Evolutionary conservation across 2,888 invertebrate genomes (phyloP).

Genomic region (Ptilodon capucinus): DNA sequence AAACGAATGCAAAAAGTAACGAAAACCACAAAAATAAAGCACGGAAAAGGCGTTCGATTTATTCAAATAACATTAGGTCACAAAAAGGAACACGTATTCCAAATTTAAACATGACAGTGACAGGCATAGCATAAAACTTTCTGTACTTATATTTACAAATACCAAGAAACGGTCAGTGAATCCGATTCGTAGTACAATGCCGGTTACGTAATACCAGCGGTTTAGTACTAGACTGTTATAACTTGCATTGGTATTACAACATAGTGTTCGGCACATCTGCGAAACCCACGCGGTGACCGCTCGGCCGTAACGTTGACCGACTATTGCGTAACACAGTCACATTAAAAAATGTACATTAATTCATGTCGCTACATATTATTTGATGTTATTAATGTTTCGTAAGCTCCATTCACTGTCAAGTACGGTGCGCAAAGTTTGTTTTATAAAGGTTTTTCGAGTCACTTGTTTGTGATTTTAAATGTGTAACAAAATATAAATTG

Average conservation of each 20-base stretch:
- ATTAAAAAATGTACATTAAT: slow-evolving; percentile 27
- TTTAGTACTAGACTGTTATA: slow-evolving; percentile 38
- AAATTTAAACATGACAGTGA: slow-evolving; percentile 27
- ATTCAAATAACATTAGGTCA: neutral
- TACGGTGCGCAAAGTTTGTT: neutral
- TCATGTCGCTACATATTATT: slow-evolving; percentile 18
- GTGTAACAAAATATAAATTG: too few species aligned
- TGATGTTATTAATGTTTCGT: slow-evolving; percentile 12
- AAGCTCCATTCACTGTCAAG: slow-evolving; percentile 4
- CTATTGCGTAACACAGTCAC: slow-evolving; percentile 28
- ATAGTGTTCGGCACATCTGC: slow-evolving; percentile 40
- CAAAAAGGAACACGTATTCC: neutral
- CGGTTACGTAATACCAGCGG: slow-evolving; percentile 34
- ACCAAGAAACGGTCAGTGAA: slow-evolving; percentile 12
- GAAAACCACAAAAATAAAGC: neutral
- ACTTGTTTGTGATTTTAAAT: too few species aligned
- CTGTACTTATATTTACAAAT: slow-evolving; percentile 19
- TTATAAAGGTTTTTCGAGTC: neutral
- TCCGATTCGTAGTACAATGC: slow-evolving; percentile 39
- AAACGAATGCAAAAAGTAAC: neutral
- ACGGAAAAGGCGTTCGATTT: neutral
- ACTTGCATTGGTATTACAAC: slow-evolving; percentile 46
- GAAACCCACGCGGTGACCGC: slow-evolving; percentile 35
- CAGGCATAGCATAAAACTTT: slow-evolving; percentile 13
- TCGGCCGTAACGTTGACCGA: slow-evolving; percentile 14